These are phyloP conservation scores for Bufo gargarizans DNA, from an alignment of 2,113 vertebrate species.

Conservation along the genomic window DNA sequence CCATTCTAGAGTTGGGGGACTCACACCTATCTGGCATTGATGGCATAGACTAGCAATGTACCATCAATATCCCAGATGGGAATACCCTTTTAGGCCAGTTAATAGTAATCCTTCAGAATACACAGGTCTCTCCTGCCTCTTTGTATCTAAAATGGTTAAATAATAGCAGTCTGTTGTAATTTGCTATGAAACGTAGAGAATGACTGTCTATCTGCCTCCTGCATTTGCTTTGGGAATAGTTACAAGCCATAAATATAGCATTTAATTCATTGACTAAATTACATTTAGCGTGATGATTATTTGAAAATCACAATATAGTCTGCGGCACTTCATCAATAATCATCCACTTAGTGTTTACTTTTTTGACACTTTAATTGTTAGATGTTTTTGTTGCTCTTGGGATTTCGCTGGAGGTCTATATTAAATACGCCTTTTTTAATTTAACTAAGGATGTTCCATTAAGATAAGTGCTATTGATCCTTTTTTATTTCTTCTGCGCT, in stretches of 20 bases:
- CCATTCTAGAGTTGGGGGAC: too few species aligned
- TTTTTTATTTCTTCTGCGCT: neutral
- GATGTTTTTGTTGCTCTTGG: neutral
- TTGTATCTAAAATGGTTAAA: neutral
- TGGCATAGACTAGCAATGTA: too few species aligned
- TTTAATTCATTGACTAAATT: neutral
- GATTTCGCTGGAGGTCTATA: neutral
- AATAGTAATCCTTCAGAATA: too few species aligned
- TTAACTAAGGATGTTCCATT: constrained; percentile 42
- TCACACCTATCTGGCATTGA: too few species aligned
- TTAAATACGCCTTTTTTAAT: constrained; percentile 1
- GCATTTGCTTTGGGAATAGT: neutral
- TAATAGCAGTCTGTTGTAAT: neutral
- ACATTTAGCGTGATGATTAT: neutral
- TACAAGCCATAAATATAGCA: neutral
- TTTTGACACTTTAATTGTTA: constrained; percentile 8
- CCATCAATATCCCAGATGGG: too few species aligned
- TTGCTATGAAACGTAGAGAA: neutral
- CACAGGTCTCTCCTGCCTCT: too few species aligned
- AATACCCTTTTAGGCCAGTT: too few species aligned
- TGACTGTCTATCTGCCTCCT: neutral
- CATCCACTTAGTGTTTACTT: neutral
- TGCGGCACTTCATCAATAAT: constrained; percentile 1
- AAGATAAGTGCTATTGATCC: constrained; percentile 49
- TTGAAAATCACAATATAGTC: neutral